phyloP scores from a whole-genome alignment of 2,888 invertebrate species.

The Drosophila parthenogenetica region DNA sequence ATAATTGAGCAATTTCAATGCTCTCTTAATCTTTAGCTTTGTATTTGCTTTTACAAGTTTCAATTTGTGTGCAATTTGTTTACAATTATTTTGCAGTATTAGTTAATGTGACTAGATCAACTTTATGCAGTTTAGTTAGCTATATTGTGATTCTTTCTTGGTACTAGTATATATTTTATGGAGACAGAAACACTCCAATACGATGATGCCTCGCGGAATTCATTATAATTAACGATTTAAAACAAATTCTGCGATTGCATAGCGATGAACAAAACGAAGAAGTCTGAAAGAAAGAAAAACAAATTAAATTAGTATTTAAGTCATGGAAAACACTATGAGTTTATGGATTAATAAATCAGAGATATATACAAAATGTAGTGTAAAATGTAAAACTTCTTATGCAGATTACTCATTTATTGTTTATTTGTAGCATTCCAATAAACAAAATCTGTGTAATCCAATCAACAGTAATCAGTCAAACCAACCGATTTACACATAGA shows the following conservation, averaged over 20 bases:
- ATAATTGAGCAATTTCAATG: conserved; percentile 16
- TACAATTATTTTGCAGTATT: conserved; percentile 28
- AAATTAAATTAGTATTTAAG: neutral
- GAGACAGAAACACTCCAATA: conserved; percentile 85
- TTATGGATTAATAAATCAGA: no score
- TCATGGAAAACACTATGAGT: no score
- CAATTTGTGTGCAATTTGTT: conserved; percentile 25
- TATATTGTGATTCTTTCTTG: conserved; percentile 19
- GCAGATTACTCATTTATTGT: neutral
- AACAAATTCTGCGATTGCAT: conserved; percentile 82
- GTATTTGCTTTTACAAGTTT: conserved; percentile 5
- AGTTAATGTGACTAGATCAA: conserved; percentile 75
- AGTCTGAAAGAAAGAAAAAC: conserved; percentile 55
- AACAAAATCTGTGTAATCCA: conserved; percentile 38
- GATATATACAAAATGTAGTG: no score
- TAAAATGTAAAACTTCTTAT: no score
- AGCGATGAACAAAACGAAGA: conserved; percentile 47
- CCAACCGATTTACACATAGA: conserved; percentile 4
- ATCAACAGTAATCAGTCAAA: conserved; percentile 43
- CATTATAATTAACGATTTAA: conserved; percentile 82
- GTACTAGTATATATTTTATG: conserved; percentile 68
- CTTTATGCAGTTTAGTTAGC: conserved; percentile 25
- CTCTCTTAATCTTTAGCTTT: conserved; percentile 12
- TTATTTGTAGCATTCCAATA: conserved; percentile 26
- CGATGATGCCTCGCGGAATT: conserved; percentile 85